Evolutionary conservation across 53 echinoderm and acorn worm genomes (phyloP).

Genomic region (Echinarachnius parma): DNA sequence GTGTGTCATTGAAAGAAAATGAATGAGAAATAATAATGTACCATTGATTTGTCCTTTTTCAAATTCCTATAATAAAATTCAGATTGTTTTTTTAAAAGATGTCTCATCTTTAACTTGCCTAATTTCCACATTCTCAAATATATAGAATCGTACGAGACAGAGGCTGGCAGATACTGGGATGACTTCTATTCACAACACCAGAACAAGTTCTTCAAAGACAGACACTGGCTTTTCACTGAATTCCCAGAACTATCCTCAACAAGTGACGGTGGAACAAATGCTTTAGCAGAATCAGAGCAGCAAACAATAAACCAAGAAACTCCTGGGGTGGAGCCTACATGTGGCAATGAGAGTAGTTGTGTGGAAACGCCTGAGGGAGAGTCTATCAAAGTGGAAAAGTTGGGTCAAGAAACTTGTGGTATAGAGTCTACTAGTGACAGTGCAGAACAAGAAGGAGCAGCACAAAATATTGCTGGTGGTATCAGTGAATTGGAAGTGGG

Average conservation of each 20-base stretch:
- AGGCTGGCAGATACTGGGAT: slow-evolving; percentile 88
- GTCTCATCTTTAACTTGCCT: too few relatives aligned
- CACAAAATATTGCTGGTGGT: too few relatives aligned
- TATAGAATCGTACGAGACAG: slow-evolving; percentile 70
- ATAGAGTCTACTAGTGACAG: too few relatives aligned
- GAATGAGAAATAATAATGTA: too few relatives aligned
- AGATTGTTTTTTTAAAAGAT: too few relatives aligned
- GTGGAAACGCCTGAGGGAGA: background rate
- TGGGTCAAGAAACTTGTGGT: background rate
- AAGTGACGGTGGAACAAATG: background rate
- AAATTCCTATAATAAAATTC: too few relatives aligned
- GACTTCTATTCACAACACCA: slow-evolving; percentile 96
- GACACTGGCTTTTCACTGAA: slow-evolving; percentile 96
- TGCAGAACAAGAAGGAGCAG: too few relatives aligned
- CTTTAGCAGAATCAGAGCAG: background rate
- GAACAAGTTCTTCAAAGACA: slow-evolving; percentile 97
- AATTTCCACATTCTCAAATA: too few relatives aligned
- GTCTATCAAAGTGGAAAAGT: background rate
- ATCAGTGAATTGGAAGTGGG: too few relatives aligned
- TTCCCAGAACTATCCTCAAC: slow-evolving; percentile 87
- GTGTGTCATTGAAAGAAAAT: too few relatives aligned
- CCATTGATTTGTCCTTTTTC: too few relatives aligned
- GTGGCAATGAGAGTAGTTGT: background rate
- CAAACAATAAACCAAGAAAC: background rate
- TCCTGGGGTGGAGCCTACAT: background rate